A percentile compares a stretch with the other conserved stretches of the same genome.
Evolutionary conservation across 1,140 invertebrate genomes (phyloP).

Genomic region (Drosophila rufa): DNA sequence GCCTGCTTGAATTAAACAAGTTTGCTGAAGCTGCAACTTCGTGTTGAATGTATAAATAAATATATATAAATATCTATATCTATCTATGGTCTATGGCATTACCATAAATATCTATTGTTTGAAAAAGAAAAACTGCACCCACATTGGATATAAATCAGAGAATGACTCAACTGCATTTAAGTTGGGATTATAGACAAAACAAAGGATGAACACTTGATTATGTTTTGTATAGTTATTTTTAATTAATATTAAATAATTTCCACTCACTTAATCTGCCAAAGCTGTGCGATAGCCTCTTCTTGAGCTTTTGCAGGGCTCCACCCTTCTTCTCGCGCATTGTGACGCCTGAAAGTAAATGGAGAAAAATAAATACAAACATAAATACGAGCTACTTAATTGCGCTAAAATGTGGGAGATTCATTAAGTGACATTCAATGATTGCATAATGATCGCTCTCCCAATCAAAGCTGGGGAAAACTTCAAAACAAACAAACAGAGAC

Average conservation of each 20-base stretch:
- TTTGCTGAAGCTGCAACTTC: slow-evolving; percentile 16
- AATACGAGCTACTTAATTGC: slow-evolving; percentile 50
- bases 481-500: slow-evolving; percentile 57
- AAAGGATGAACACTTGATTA: not conserved
- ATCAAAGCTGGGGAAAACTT: slow-evolving; percentile 44
- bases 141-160: slow-evolving; percentile 20
- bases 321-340: slow-evolving; percentile 96
- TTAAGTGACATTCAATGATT: slow-evolving; percentile 50
- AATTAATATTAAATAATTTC: not conserved
- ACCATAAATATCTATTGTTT: slow-evolving; percentile 51
- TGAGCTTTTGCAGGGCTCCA: slow-evolving; percentile 94
- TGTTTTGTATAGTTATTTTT: not conserved
- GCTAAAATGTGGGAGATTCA: slow-evolving; percentile 34
- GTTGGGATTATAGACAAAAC: slow-evolving; percentile 1
- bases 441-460: slow-evolving; percentile 45
- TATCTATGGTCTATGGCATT: slow-evolving; percentile 28
- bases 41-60: slow-evolving; percentile 3
- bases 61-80: slow-evolving; percentile 9
- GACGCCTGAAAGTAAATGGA: slow-evolving; percentile 88
- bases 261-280: slow-evolving; percentile 96
- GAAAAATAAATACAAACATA: slow-evolving; percentile 29
- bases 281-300: slow-evolving; percentile 95
- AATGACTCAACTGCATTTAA: slow-evolving; percentile 24
- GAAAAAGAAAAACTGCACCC: slow-evolving; percentile 38
- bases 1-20: slow-evolving; percentile 15